A percentile compares a stretch with the other conserved stretches of the same genome.
Evolutionary conservation across 1,140 invertebrate genomes (phyloP).

Genomic region (Leptoteleia sp.): DNA sequence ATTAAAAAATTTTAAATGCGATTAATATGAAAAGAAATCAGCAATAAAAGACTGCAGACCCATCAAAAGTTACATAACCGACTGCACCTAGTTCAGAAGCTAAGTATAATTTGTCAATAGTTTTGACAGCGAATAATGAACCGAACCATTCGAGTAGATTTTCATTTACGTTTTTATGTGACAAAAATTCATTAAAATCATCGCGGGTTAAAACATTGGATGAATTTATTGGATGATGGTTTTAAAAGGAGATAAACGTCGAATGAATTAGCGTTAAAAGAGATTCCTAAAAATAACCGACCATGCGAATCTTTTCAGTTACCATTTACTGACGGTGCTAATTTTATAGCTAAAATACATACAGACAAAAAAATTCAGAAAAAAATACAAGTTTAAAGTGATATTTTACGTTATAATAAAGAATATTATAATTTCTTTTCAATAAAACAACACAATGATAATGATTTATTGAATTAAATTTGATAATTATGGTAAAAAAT

Average conservation of each 20-base stretch:
- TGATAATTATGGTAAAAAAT: too few relatives aligned
- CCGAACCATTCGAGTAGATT: neutral
- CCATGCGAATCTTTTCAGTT: neutral
- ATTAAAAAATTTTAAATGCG: neutral
- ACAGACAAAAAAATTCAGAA: neutral
- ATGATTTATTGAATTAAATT: too few relatives aligned
- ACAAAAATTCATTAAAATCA: neutral
- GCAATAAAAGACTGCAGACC: neutral
- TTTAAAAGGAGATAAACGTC: neutral
- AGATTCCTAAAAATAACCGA: slow-evolving; percentile 7
- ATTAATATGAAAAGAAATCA: neutral
- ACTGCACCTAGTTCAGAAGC: slow-evolving; percentile 23
- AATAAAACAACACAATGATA: too few relatives aligned
- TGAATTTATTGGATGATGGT: neutral
- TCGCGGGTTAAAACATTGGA: neutral
- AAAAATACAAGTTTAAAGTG: too few relatives aligned
- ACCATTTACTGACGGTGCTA: slow-evolving; percentile 1
- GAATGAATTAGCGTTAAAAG: slow-evolving; percentile 2
- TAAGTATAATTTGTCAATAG: slow-evolving; percentile 26
- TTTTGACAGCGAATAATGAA: slow-evolving; percentile 20
- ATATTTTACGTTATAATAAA: too few relatives aligned
- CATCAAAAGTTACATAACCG: slow-evolving; percentile 7
- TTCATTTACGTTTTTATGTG: slow-evolving; percentile 9
- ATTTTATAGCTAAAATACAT: neutral
- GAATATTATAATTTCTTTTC: too few relatives aligned